These are phyloP conservation scores for Ceraclea dissimilis DNA, from an alignment of 2,888 invertebrate species.

Conservation along the genomic window DNA sequence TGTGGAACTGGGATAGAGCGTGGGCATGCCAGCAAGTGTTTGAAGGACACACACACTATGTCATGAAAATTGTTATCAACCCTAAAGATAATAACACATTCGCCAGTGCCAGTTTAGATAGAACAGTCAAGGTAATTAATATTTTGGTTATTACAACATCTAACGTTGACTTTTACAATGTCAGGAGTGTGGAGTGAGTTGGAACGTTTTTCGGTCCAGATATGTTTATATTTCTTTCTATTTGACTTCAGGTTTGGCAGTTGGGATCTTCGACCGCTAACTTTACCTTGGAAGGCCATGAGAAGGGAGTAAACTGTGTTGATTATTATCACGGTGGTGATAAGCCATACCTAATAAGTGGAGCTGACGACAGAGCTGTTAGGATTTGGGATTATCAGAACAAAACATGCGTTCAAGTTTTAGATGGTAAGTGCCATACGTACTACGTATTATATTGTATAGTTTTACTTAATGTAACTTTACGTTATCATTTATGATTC, in stretches of 20 bases:
- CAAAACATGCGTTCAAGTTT: constrained; percentile 97
- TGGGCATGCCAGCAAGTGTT: constrained; percentile 98
- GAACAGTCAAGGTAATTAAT: constrained; percentile 76
- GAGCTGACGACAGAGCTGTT: constrained; percentile 94
- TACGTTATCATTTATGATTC: too few relatives aligned
- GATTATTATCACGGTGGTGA: constrained; percentile 99
- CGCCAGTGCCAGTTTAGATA: constrained; percentile 97
- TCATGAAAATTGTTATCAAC: constrained; percentile 99
- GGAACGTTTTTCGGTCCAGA: too few relatives aligned
- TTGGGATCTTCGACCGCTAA: constrained; percentile 95
- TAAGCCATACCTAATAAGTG: constrained; percentile 97
- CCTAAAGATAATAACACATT: constrained; percentile 99
- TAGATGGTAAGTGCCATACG: constrained; percentile 59
- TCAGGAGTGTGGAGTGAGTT: too few relatives aligned
- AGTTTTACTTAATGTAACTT: too few relatives aligned
- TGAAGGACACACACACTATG: constrained; percentile 98
- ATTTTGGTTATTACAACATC: too few relatives aligned
- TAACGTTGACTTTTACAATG: too few relatives aligned
- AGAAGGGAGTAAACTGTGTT: constrained; percentile 98
- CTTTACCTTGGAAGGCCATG: constrained; percentile 96
- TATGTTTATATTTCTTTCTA: background rate
- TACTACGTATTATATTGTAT: background rate
- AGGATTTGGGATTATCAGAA: constrained; percentile 99
- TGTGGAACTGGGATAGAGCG: constrained; percentile 99
- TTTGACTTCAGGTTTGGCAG: constrained; percentile 75